phyloP scores from a whole-genome alignment of 2,113 vertebrate species.

The Lophotis ruficrista region DNA sequence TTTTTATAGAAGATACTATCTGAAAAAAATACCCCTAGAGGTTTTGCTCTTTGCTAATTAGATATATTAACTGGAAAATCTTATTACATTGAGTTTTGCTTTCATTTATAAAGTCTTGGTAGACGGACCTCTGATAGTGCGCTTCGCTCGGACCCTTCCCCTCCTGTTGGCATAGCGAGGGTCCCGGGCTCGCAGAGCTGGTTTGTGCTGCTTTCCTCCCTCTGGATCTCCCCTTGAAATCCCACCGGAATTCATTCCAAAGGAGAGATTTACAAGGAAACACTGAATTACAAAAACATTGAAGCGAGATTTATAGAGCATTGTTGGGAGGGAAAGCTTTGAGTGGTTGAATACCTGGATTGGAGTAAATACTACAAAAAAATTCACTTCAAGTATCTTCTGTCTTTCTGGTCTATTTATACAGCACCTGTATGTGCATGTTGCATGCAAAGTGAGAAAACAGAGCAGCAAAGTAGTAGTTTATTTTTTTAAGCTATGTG shows the following conservation, averaged over 20 bases:
- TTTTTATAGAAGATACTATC: neutral
- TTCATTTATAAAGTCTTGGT: neutral
- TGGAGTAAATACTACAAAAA: neutral
- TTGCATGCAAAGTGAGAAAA: neutral
- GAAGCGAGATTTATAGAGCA: neutral
- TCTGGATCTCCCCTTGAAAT: neutral
- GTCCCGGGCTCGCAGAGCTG: neutral
- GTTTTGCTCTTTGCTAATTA: constrained; percentile 18
- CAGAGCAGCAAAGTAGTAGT: neutral
- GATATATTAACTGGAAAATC: constrained; percentile 18
- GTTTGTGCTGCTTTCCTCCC: neutral
- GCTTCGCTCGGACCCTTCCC: neutral
- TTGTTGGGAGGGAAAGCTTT: neutral
- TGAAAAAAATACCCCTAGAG: neutral
- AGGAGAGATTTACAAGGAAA: neutral
- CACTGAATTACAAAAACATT: neutral
- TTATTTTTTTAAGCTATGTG: neutral
- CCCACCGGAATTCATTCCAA: neutral
- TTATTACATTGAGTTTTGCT: neutral
- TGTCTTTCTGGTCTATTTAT: neutral
- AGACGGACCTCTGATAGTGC: neutral
- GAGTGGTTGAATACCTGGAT: neutral
- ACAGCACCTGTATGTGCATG: neutral
- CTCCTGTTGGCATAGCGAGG: neutral
- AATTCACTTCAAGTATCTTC: neutral